These are phyloP conservation scores for Nautilus pompilius DNA, from an alignment of 1,140 invertebrate genomes.

Conservation along the genomic window DNA sequence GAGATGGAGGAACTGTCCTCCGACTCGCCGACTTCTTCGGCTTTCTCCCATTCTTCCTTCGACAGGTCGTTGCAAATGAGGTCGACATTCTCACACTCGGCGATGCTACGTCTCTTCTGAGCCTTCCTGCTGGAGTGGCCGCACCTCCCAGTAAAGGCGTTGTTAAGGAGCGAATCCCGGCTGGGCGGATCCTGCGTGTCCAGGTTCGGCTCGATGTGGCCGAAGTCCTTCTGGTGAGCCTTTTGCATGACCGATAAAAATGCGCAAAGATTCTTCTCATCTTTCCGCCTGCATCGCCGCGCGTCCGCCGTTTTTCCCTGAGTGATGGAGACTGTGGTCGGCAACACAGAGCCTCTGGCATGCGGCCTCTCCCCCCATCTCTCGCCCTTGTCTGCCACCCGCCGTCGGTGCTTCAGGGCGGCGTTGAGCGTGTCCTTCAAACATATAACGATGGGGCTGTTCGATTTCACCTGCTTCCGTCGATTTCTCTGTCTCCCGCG, in stretches of 20 bases:
- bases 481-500: neutral
- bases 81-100: conserved; percentile 47
- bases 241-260: conserved; percentile 50
- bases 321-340: neutral
- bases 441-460: conserved; percentile 47
- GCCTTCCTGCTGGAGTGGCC: too few species aligned
- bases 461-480: conserved; percentile 34
- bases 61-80: conserved; percentile 52
- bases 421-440: conserved; percentile 44
- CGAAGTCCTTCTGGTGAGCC: conserved; percentile 38
- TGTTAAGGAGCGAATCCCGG: too few species aligned
- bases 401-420: conserved; percentile 31
- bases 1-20: conserved; percentile 41
- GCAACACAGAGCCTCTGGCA: neutral
- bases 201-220: conserved; percentile 26
- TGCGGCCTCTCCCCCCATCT: conserved; percentile 4
- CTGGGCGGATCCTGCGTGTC: too few species aligned
- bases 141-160: too few species aligned
- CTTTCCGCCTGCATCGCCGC: conserved; percentile 16
- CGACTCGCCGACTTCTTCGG: conserved; percentile 27
- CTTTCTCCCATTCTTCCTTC: conserved; percentile 25
- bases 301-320: neutral
- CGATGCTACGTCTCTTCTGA: conserved; percentile 35
- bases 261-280: conserved; percentile 47
- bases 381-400: conserved; percentile 23